Evolutionary conservation across 2,797 vertebrate genomes (phyloP).

Genomic region (Coendou prehensilis): DNA sequence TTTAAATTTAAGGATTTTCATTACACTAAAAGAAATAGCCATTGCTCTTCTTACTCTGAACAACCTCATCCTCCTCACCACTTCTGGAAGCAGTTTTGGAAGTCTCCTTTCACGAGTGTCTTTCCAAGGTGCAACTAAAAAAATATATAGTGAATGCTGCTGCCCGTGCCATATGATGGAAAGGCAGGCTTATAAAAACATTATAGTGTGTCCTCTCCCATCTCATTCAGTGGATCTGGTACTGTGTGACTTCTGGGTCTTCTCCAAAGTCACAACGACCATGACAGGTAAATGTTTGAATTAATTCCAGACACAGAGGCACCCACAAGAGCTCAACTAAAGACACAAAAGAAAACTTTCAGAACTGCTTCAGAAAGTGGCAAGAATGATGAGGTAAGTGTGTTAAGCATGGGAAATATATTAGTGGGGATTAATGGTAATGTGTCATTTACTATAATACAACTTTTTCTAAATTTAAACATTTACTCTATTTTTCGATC

Average conservation of each 20-base stretch:
- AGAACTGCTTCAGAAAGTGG: neutral
- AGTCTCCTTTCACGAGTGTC: neutral
- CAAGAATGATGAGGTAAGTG: neutral
- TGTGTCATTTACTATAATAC: neutral
- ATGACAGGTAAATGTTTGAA: neutral
- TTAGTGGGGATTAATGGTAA: neutral
- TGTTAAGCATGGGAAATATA: neutral
- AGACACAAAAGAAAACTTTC: neutral
- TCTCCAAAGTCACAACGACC: neutral
- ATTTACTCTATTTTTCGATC: neutral
- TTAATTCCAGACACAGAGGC: neutral
- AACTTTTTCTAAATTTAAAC: neutral
- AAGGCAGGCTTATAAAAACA: neutral
- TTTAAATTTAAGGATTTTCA: neutral
- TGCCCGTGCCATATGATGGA: neutral
- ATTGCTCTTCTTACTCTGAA: neutral
- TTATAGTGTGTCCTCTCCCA: neutral
- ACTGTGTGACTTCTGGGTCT: neutral
- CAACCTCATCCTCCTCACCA: neutral
- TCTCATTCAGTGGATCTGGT: neutral
- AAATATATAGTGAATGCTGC: neutral
- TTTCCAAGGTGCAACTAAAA: neutral
- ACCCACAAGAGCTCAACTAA: neutral
- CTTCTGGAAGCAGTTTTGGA: neutral
- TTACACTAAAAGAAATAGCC: neutral